Conservation (phyloP, 2,113 vertebrate genomes). For the Chaenocephalus aceratus region DNA sequence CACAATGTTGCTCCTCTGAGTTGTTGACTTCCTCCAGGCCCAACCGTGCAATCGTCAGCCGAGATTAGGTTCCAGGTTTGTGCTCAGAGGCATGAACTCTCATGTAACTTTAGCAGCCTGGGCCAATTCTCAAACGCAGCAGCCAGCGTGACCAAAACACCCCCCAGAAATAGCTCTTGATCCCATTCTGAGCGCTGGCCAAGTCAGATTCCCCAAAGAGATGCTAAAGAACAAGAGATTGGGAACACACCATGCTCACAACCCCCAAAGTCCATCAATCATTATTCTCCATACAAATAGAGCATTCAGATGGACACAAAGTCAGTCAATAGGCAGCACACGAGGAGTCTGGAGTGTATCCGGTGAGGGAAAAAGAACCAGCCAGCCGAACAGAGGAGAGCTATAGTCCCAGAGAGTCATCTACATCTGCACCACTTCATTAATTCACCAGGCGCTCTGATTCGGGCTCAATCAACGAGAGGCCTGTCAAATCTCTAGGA, state of each 20-base stretch:
- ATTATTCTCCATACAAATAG: slow-evolving; percentile 79
- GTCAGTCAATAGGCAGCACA: slow-evolving; percentile 79
- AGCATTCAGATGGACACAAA: slow-evolving; percentile 79
- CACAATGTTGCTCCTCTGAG: slow-evolving; percentile 25
- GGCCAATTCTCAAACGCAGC: slow-evolving; percentile 49
- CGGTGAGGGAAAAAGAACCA: slow-evolving; percentile 69
- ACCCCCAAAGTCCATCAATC: slow-evolving; percentile 78
- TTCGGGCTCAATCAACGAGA: slow-evolving; percentile 61
- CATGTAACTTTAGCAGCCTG: slow-evolving; percentile 66
- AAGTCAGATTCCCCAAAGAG: slow-evolving; percentile 69
- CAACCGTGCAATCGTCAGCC: slow-evolving; percentile 43
- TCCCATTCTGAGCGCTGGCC: slow-evolving; percentile 64
- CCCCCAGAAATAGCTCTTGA: slow-evolving; percentile 72
- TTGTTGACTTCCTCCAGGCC: slow-evolving; percentile 70
- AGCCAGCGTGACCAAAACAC: slow-evolving; percentile 71
- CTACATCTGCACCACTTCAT: slow-evolving; percentile 74
- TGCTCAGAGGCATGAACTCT: slow-evolving; percentile 51
- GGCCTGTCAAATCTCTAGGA: slow-evolving; percentile 54
- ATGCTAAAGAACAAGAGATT: slow-evolving; percentile 67
- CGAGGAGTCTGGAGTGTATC: slow-evolving; percentile 80
- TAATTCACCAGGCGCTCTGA: slow-evolving; percentile 71
- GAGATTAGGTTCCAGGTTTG: slow-evolving; percentile 66
- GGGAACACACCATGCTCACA: slow-evolving; percentile 56
- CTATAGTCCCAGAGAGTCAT: slow-evolving; percentile 65
- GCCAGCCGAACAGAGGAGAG: slow-evolving; percentile 69